Percentiles rank a stretch among this genome's conserved stretches.
Conservation (phyloP, 2,888 invertebrate genomes). For the Steromphala cineraria region DNA sequence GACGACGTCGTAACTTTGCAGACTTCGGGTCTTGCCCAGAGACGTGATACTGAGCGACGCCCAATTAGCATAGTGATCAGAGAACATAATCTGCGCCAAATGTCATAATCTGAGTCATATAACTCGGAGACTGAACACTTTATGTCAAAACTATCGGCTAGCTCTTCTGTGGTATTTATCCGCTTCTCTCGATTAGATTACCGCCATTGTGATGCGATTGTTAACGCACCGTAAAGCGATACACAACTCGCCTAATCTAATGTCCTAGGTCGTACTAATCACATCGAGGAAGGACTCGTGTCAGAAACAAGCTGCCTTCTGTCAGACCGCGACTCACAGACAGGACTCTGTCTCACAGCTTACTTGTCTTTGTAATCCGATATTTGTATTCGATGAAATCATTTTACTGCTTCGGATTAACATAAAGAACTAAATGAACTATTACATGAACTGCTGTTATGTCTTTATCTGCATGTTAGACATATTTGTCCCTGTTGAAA, state of each 20-base stretch:
- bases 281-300: neutral
- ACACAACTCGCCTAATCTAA: neutral
- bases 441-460: too few relatives aligned
- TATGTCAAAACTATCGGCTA: constrained; percentile 11
- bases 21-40: neutral
- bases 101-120: constrained; percentile 10
- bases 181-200: constrained; percentile 2
- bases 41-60: neutral
- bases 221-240: constrained; percentile 4
- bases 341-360: neutral
- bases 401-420: too few relatives aligned
- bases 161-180: neutral
- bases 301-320: neutral
- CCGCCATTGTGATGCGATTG: constrained; percentile 4
- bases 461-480: too few relatives aligned
- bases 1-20: neutral
- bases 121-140: neutral
- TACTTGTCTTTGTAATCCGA: too few relatives aligned
- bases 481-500: neutral
- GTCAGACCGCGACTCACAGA: neutral
- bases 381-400: too few relatives aligned
- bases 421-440: too few relatives aligned
- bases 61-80: constrained; percentile 2
- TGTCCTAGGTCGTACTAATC: neutral
- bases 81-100: neutral